Evolutionary conservation across 2,888 invertebrate genomes (phyloP).

Genomic region (Amblyjoppa proteus): DNA sequence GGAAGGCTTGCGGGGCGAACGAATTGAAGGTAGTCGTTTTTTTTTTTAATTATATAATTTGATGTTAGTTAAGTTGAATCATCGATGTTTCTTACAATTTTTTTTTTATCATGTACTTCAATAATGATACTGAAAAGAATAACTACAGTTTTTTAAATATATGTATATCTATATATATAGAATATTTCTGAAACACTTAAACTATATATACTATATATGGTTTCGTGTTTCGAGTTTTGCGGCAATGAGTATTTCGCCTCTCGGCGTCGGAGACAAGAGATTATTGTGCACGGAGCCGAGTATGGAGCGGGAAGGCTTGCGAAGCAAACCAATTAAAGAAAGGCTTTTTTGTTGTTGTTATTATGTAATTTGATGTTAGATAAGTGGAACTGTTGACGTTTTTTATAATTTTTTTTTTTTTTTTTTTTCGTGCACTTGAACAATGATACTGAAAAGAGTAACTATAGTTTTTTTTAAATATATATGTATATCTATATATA

Average conservation of each 20-base stretch:
- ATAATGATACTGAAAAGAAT: no score
- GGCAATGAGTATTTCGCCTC: constrained; percentile 7
- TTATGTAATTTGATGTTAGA: not conserved
- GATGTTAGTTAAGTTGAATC: not conserved
- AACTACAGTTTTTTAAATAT: no score
- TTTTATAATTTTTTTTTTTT: no score
- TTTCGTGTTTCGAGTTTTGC: constrained; percentile 39
- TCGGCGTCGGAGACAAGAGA: constrained; percentile 18
- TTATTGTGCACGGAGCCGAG: not conserved
- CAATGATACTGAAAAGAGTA: no score
- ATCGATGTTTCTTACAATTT: not conserved
- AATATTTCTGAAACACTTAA: no score
- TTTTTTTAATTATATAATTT: not conserved
- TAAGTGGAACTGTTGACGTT: no score
- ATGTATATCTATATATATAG: no score
- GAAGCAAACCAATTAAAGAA: not conserved
- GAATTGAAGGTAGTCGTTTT: not conserved
- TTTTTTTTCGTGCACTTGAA: not conserved
- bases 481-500: no score
- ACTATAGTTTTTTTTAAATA: no score
- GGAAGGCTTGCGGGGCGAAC: not conserved
- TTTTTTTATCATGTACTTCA: not conserved
- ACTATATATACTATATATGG: not conserved
- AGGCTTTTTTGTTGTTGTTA: not conserved
- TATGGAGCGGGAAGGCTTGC: not conserved